A percentile compares a stretch with the other conserved stretches of the same genome.
Evolutionary conservation across 2,113 vertebrate species (phyloP).

Genomic region (Stigmatopora nigra): DNA sequence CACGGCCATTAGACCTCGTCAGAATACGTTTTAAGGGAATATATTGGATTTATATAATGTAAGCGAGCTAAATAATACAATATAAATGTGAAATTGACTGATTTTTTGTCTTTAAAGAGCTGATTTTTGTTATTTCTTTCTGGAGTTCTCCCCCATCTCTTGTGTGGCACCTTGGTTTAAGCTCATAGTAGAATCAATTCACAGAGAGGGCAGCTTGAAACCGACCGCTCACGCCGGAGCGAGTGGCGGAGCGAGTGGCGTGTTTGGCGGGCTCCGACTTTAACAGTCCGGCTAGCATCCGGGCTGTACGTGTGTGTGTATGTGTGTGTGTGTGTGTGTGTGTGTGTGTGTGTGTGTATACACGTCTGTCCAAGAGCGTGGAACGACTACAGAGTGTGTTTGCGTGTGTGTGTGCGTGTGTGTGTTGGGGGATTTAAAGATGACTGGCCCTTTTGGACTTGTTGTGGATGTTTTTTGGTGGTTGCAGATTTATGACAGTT

Average conservation of each 20-base stretch:
- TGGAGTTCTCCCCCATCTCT: slow-evolving; percentile 40
- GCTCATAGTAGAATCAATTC: slow-evolving; percentile 84
- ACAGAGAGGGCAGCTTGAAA: slow-evolving; percentile 80
- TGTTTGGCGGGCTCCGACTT: slow-evolving; percentile 70
- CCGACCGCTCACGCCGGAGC: slow-evolving; percentile 65
- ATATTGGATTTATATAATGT: background rate
- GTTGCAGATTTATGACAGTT: background rate
- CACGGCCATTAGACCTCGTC: background rate
- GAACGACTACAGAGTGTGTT: slow-evolving; percentile 18
- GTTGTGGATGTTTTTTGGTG: background rate
- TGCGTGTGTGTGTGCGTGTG: no score
- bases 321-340: background rate
- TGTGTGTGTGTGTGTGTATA: background rate
- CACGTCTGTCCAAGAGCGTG: slow-evolving; percentile 3
- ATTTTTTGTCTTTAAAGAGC: background rate
- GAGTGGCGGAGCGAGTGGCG: slow-evolving; percentile 69
- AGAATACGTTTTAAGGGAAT: accelerated
- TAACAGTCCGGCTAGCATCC: slow-evolving; percentile 74
- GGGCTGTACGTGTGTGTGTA: slow-evolving; percentile 41
- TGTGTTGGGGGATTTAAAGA: background rate
- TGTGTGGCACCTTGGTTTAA: slow-evolving; percentile 55
- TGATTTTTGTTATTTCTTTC: background rate
- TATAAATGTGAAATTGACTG: background rate
- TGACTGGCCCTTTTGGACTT: background rate
- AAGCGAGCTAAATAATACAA: background rate